phyloP scores from a whole-genome alignment of 2,113 vertebrate species.

The Hystrix cristata region DNA sequence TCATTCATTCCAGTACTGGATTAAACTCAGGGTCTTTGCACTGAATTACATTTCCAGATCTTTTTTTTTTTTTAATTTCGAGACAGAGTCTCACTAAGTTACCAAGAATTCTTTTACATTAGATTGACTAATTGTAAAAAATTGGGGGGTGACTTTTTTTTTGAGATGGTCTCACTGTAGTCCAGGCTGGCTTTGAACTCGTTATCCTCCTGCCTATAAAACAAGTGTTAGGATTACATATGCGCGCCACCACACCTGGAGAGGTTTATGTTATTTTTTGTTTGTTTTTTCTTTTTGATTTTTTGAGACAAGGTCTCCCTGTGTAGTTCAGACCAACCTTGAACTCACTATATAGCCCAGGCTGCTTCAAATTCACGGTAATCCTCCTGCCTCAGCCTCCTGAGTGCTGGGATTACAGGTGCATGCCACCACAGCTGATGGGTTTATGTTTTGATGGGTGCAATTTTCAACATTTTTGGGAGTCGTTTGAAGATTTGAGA shows the following conservation, averaged over 20 bases:
- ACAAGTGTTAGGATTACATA: not conserved
- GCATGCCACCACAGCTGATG: too few relatives aligned
- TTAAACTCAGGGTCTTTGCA: not conserved
- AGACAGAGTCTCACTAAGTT: not conserved
- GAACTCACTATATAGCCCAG: not conserved
- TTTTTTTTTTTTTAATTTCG: not conserved
- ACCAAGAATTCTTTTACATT: not conserved
- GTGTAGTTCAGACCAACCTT: too few relatives aligned
- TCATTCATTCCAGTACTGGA: not conserved
- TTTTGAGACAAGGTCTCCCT: too few relatives aligned
- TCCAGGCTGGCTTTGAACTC: not conserved
- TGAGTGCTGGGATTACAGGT: too few relatives aligned
- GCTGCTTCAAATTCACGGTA: not conserved
- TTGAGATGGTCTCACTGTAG: not conserved
- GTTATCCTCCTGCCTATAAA: not conserved
- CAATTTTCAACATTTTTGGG: slow-evolving; percentile 35
- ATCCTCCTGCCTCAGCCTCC: too few relatives aligned
- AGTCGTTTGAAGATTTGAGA: slow-evolving; percentile 60
- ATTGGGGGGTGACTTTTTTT: not conserved
- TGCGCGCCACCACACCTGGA: not conserved
- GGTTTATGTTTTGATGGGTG: slow-evolving; percentile 10
- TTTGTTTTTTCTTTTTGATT: too few relatives aligned
- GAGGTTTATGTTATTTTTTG: not conserved
- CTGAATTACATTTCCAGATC: not conserved
- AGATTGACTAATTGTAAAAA: slow-evolving; percentile 55